phyloP scores from a whole-genome alignment of 2,797 vertebrate genomes.

The Poeciliopsis infans region DNA sequence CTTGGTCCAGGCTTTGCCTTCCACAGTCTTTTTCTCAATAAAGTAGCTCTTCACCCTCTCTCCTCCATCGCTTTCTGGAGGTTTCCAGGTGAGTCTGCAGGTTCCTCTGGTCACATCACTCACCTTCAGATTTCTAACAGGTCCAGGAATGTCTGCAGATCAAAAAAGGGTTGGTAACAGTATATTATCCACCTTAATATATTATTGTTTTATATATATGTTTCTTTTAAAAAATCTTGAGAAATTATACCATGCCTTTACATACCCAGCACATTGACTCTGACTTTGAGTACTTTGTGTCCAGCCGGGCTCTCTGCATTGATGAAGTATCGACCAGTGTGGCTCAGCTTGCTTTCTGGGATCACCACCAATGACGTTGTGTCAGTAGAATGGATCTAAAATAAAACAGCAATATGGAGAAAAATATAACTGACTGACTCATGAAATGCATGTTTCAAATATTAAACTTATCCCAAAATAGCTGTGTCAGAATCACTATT shows the following conservation, averaged over 20 bases:
- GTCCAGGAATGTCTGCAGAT: slow-evolving; percentile 89
- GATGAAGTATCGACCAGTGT: slow-evolving; percentile 92
- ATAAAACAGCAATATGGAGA: neutral
- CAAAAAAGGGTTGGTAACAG: neutral
- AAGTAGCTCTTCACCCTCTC: slow-evolving; percentile 96
- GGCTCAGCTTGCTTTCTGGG: slow-evolving; percentile 86
- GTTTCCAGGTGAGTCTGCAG: slow-evolving; percentile 94
- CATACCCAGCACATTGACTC: slow-evolving; percentile 94
- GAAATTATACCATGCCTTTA: neutral
- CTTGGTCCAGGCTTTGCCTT: slow-evolving; percentile 97
- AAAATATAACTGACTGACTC: neutral
- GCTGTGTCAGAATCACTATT: neutral
- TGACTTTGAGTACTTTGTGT: slow-evolving; percentile 90
- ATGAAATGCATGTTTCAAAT: neutral
- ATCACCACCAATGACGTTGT: slow-evolving; percentile 86
- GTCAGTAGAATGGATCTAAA: slow-evolving; percentile 88
- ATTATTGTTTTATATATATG: neutral
- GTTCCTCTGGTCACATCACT: slow-evolving; percentile 93
- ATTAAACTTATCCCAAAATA: neutral
- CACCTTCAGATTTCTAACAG: slow-evolving; percentile 93
- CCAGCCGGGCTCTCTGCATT: slow-evolving; percentile 94
- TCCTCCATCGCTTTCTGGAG: slow-evolving; percentile 94
- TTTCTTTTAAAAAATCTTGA: neutral
- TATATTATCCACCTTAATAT: neutral
- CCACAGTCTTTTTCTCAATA: slow-evolving; percentile 92